Evolutionary conservation across 2,797 vertebrate genomes (phyloP), one percentile per base, ranked within the genome.

Genomic region (Chrysocyon brachyurus): DNA sequence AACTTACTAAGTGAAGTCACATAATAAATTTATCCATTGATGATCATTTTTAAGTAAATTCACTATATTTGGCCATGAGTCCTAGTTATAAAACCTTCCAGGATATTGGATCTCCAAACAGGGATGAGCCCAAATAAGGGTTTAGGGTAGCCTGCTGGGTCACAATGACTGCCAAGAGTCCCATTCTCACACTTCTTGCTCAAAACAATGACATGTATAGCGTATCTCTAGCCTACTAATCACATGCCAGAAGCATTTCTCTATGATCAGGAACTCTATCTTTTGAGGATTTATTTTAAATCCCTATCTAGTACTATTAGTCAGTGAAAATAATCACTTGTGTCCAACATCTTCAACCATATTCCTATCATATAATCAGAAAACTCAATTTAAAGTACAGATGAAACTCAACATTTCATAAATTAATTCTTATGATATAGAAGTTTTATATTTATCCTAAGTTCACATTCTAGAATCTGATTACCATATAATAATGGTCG

Each of bases 361-460:
- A 49, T 54, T 87, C 6, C 8, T 92, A 24, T 77, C 46, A 64
- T 24, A 1, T 33, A 81, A 66, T 21, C 46, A 86, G n/a, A 46
- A 68, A 85, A 87, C 57, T 87, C 28, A n/a, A 57, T 91, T 89
- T 88, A 54, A 94, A 85, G 88, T 52, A 88, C 26, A 64, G 5
- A 24, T 5, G 46, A 81, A 85, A 33, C 28, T 79, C 66, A 64
- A n/a, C 10, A 54, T 79, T 54, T 52, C 12, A 89, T 49, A 81
- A 89, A 85, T 92, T 57, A 85, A 46, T 94, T 91, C 26, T 73
- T 57, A 78, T 59, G 22, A 52, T 40, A 36, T 6, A 73, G 14
- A 88, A 87, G n/a, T 33, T 84, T 97, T 73, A n/a, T 72, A 40
- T 94, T 81, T 91, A 52, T 16, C 10, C 14, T 73, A 82, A 91